phyloP scores from a whole-genome alignment of 2,113 vertebrate species.

The Caranx melampygus region DNA sequence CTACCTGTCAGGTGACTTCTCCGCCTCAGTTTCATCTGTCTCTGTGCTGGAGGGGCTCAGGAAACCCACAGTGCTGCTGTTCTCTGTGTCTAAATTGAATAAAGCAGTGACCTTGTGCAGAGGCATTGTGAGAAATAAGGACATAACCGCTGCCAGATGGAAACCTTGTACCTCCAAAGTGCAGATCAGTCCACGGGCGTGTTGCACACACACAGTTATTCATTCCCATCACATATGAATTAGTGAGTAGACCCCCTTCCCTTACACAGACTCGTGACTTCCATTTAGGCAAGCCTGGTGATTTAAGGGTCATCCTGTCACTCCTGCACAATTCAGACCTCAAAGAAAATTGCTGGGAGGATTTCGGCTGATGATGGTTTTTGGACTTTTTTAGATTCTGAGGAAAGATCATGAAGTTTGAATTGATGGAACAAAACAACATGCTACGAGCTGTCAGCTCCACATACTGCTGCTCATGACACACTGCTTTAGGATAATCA shows the following conservation, averaged over 20 bases:
- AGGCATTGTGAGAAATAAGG: slow-evolving; percentile 53
- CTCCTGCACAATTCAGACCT: background rate
- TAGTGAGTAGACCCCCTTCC: background rate
- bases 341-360: no score
- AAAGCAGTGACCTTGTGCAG: slow-evolving; percentile 52
- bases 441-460: no score
- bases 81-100: slow-evolving; percentile 25
- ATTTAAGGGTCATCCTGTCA: no score
- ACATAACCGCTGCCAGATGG: background rate
- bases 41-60: slow-evolving; percentile 36
- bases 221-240: slow-evolving; percentile 1
- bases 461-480: no score
- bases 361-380: no score
- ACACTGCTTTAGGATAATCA: background rate
- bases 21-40: slow-evolving; percentile 27
- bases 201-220: background rate
- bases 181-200: background rate
- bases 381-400: no score
- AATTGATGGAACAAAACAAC: no score
- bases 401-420: no score
- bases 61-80: slow-evolving; percentile 34
- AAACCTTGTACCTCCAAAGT: slow-evolving; percentile 25
- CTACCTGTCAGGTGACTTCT: slow-evolving; percentile 9
- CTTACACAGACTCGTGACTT: background rate
- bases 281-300: background rate